Conservation (phyloP, 2,888 invertebrate species). For the Lomographa bimaculata region DNA sequence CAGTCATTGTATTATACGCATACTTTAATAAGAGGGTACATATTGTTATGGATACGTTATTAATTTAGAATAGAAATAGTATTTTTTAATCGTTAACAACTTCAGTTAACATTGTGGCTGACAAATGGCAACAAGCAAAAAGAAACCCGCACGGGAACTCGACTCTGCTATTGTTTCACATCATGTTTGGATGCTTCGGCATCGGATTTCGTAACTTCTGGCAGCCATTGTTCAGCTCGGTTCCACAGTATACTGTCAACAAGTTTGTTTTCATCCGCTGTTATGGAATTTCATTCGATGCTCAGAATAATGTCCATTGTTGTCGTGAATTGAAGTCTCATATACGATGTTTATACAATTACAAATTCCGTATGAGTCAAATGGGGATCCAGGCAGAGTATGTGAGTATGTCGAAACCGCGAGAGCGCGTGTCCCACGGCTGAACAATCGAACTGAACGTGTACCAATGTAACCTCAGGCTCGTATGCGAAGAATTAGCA, state of each 20-base stretch:
- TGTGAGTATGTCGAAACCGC: constrained; percentile 40
- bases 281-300: constrained; percentile 45
- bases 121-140: constrained; percentile 3
- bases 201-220: constrained; percentile 52
- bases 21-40: no score
- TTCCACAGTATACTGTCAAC: constrained; percentile 40
- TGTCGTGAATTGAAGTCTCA: constrained; percentile 30
- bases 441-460: constrained; percentile 64
- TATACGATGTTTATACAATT: constrained; percentile 24
- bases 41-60: no score
- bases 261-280: constrained; percentile 43
- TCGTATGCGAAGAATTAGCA: constrained; percentile 70
- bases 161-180: constrained; percentile 47
- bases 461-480: constrained; percentile 58
- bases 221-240: constrained; percentile 14
- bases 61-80: no score
- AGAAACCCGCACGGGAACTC: constrained; percentile 38
- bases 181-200: constrained; percentile 49
- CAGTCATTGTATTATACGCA: no score
- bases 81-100: no score
- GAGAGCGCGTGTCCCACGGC: constrained; percentile 44
- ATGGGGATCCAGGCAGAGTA: constrained; percentile 20
- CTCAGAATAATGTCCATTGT: constrained; percentile 39
- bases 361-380: constrained; percentile 24
- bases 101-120: no score